phyloP scores from a whole-genome alignment of 2,888 invertebrate genomes.

The Lissonota sp. region DNA sequence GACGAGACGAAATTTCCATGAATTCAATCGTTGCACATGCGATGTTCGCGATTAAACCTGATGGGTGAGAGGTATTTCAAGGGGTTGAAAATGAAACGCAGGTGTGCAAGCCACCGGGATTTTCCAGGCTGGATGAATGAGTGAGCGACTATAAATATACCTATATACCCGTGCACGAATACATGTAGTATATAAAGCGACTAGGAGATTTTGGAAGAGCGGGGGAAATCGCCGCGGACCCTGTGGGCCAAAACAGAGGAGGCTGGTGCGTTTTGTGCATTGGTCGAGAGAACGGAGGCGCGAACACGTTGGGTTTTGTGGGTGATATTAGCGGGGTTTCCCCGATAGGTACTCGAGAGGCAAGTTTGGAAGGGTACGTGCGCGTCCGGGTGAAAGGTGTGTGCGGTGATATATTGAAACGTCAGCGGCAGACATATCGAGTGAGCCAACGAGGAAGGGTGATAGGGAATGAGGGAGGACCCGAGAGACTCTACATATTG shows the following conservation, averaged over 20 bases:
- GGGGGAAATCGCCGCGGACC: conserved; percentile 41
- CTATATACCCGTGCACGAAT: neutral
- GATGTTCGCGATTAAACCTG: conserved; percentile 45
- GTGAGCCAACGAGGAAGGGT: conserved; percentile 74
- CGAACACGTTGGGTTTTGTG: conserved; percentile 55
- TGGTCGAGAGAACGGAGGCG: conserved; percentile 19
- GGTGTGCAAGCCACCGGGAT: conserved; percentile 45
- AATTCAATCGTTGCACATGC: conserved; percentile 40
- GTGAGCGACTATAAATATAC: conserved; percentile 5
- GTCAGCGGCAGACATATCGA: conserved; percentile 82
- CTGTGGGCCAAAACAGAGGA: conserved; percentile 6
- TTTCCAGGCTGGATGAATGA: conserved; percentile 20
- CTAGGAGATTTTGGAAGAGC: conserved; percentile 45
- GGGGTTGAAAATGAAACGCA: conserved; percentile 36
- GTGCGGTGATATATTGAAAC: conserved; percentile 82
- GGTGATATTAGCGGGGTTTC: conserved; percentile 74
- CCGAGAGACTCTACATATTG: conserved; percentile 28
- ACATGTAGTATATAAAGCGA: neutral
- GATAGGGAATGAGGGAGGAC: conserved; percentile 52
- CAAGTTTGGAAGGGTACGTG: conserved; percentile 74
- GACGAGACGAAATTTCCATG: conserved; percentile 29
- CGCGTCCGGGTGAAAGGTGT: conserved; percentile 74
- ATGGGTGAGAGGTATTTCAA: neutral
- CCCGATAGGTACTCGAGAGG: conserved; percentile 79
- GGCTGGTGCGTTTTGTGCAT: conserved; percentile 2